These are phyloP conservation scores for Clarias magur DNA, from an alignment of 2,113 vertebrate genomes.

Conservation along the genomic window DNA sequence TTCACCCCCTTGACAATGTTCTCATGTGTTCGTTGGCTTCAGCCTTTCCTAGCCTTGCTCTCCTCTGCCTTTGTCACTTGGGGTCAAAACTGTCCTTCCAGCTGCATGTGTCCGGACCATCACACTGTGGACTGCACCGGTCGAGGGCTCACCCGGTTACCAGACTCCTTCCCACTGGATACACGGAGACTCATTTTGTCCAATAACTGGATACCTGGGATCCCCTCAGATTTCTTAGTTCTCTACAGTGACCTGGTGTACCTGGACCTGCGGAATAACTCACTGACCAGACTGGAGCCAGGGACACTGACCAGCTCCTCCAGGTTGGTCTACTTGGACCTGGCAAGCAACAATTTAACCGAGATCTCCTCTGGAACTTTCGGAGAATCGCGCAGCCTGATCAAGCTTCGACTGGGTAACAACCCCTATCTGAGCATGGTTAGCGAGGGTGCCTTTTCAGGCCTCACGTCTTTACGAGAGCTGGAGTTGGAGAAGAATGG, in stretches of 20 bases:
- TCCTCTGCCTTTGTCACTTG: conserved; percentile 64
- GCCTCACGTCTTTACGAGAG: conserved; percentile 89
- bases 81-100: conserved; percentile 79
- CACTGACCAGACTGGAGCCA: conserved; percentile 84
- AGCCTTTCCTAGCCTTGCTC: conserved; percentile 69
- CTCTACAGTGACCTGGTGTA: conserved; percentile 95
- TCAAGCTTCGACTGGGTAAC: conserved; percentile 86
- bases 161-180: conserved; percentile 88
- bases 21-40: conserved; percentile 71
- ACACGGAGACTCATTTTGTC: conserved; percentile 89
- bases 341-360: conserved; percentile 93
- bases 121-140: conserved; percentile 89
- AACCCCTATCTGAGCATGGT: conserved; percentile 89
- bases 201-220: conserved; percentile 88
- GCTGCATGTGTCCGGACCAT: conserved; percentile 85
- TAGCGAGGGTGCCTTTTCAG: conserved; percentile 86
- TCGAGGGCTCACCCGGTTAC: conserved; percentile 85
- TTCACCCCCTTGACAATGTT: conserved; percentile 68
- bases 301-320: conserved; percentile 91
- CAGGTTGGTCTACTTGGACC: conserved; percentile 90
- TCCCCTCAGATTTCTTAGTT: conserved; percentile 93
- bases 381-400: conserved; percentile 85
- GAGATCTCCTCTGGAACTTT: conserved; percentile 88
- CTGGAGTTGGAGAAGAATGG: conserved; percentile 90
- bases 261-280: conserved; percentile 95